These are phyloP conservation scores for Thamnaconus septentrionalis DNA, from an alignment of 2,113 vertebrate genomes.

Conservation along the genomic window DNA sequence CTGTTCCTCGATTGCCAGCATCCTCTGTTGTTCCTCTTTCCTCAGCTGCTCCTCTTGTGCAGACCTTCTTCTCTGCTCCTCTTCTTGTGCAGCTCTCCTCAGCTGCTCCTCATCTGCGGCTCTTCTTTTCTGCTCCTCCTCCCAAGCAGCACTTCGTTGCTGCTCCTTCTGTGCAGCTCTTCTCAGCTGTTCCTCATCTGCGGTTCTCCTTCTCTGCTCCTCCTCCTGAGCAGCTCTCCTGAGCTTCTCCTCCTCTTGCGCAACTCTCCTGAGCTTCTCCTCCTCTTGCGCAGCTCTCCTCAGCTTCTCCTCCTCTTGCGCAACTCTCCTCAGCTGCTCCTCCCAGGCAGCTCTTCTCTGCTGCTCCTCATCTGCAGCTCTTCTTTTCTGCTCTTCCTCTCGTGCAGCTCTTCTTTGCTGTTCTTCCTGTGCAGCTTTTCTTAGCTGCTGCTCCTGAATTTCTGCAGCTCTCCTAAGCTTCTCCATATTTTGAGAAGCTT, in stretches of 20 bases:
- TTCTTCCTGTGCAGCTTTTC: neutral
- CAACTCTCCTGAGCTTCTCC: neutral
- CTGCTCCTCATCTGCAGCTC: neutral
- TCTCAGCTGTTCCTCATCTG: slow-evolving; percentile 3
- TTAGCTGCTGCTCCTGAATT: slow-evolving; percentile 12
- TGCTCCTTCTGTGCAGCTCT: slow-evolving; percentile 9
- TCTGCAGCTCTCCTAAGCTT: neutral
- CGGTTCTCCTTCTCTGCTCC: neutral
- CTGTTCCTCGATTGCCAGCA: neutral
- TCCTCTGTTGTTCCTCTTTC: slow-evolving; percentile 11
- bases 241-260: neutral
- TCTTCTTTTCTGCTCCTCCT: slow-evolving; percentile 19
- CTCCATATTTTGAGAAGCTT: neutral
- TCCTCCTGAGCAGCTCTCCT: neutral
- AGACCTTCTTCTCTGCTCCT: slow-evolving; percentile 3
- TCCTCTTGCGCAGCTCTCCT: neutral
- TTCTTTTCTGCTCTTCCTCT: slow-evolving; percentile 10
- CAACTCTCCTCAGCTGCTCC: slow-evolving; percentile 11
- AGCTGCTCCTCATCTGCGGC: slow-evolving; percentile 1
- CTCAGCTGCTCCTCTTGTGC: slow-evolving; percentile 1
- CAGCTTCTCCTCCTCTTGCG: neutral
- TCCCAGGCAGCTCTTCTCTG: slow-evolving; percentile 8
- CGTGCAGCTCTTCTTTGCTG: neutral
- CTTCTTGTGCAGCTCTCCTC: neutral
- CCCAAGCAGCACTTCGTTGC: neutral